phyloP scores from a whole-genome alignment of 2,888 invertebrate species.

The Melipona beecheii region DNA sequence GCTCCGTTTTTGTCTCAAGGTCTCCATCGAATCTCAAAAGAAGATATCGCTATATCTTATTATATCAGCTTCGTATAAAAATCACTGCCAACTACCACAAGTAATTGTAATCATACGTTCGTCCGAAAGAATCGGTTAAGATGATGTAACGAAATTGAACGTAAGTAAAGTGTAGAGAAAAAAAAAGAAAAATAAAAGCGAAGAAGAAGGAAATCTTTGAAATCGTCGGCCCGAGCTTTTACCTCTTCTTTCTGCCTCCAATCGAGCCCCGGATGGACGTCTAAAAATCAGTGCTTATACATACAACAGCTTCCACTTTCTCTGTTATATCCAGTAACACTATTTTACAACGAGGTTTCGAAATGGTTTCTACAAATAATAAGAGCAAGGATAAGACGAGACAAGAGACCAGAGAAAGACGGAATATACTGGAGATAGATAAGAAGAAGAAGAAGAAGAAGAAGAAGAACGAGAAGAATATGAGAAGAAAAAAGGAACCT shows the following conservation, averaged over 20 bases:
- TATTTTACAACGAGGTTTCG: constrained; percentile 42
- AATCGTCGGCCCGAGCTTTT: constrained; percentile 34
- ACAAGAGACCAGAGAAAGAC: neutral
- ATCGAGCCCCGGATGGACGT: constrained; percentile 30
- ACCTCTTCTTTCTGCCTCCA: constrained; percentile 40
- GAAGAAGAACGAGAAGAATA: no score
- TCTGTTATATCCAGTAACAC: constrained; percentile 18
- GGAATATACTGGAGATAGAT: neutral
- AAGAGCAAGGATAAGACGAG: neutral
- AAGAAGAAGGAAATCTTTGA: constrained; percentile 20
- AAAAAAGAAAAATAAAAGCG: neutral
- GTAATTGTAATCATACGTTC: neutral
- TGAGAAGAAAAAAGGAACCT: neutral
- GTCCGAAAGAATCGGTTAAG: neutral
- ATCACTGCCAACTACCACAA: no score
- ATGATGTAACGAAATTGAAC: neutral
- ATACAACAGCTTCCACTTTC: constrained; percentile 26
- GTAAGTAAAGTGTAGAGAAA: neutral
- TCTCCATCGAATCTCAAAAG: neutral
- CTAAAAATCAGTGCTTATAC: constrained; percentile 34
- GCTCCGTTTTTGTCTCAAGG: constrained; percentile 17
- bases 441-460: no score
- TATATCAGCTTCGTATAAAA: constrained; percentile 10
- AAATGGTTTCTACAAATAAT: constrained; percentile 1
- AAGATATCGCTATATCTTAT: neutral